These are phyloP conservation scores for Ailurus styani DNA, from an alignment of 2,113 vertebrate genomes.

Conservation along the genomic window DNA sequence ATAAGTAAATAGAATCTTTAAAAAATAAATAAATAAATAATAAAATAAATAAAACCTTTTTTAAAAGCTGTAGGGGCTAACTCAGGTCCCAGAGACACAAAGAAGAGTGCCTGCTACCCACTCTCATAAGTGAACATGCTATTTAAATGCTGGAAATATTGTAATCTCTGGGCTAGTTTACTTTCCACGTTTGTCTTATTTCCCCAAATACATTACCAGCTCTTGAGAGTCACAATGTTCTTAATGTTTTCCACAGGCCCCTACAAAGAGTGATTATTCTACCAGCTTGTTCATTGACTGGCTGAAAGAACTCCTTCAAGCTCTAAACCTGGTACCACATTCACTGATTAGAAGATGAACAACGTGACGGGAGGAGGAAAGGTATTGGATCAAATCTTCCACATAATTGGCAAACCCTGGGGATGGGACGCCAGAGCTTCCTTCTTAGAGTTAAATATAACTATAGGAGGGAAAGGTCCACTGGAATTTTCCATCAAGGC, in stretches of 20 bases:
- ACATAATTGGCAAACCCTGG: neutral
- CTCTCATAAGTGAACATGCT: neutral
- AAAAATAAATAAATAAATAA: neutral
- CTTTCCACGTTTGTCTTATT: neutral
- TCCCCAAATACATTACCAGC: neutral
- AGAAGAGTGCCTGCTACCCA: neutral
- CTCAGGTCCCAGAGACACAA: neutral
- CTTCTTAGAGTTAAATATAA: conserved; percentile 20
- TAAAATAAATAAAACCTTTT: neutral
- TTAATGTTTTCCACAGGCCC: neutral
- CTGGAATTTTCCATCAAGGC: conserved; percentile 56
- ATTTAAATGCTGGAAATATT: neutral
- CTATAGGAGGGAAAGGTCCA: neutral
- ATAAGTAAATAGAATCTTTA: too few relatives aligned
- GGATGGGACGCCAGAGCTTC: neutral
- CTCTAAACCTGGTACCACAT: neutral
- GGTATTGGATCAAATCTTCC: neutral
- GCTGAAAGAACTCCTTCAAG: neutral
- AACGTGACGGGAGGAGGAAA: neutral
- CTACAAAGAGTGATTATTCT: neutral
- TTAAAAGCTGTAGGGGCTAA: neutral
- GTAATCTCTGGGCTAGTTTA: neutral
- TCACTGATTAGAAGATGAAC: neutral
- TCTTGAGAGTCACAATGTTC: neutral
- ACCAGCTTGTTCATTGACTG: neutral